Percentiles rank a stretch among this genome's conserved stretches.
Conservation (phyloP, 1,140 invertebrate species). For the Xylocopa sonorina region DNA sequence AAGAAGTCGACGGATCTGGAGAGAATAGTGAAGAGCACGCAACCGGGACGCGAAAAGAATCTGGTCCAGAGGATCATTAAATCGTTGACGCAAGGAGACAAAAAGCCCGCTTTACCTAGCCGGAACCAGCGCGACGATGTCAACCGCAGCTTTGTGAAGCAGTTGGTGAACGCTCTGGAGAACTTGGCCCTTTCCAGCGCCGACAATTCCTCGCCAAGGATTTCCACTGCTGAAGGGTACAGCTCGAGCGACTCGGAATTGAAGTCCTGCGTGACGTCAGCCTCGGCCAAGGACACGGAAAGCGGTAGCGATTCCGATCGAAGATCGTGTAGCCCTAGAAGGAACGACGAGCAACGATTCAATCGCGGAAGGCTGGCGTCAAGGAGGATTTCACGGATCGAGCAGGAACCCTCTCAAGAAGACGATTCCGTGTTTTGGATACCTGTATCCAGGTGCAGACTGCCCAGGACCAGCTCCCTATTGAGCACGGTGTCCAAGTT, state of each 20-base stretch:
- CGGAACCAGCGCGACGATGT: background rate
- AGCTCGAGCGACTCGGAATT: constrained; percentile 30
- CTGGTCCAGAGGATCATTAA: constrained; percentile 46
- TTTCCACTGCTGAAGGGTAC: background rate
- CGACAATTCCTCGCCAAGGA: background rate
- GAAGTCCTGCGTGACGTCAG: constrained; percentile 29
- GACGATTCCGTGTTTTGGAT: constrained; percentile 64
- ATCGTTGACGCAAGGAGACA: background rate
- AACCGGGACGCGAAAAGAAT: background rate
- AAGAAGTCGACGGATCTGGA: background rate
- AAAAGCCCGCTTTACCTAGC: background rate
- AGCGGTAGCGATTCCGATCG: constrained; percentile 33
- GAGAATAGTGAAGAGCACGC: constrained; percentile 12
- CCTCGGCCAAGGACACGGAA: constrained; percentile 40
- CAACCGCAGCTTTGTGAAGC: constrained; percentile 40
- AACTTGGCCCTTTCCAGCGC: background rate
- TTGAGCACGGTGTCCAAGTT: constrained; percentile 50
- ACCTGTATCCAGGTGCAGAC: constrained; percentile 33
- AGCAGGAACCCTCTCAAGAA: background rate
- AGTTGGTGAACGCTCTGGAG: constrained; percentile 51
- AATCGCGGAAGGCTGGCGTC: too few species aligned
- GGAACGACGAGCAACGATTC: background rate
- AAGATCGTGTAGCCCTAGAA: background rate
- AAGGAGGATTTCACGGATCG: background rate
- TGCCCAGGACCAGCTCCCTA: constrained; percentile 62